Conservation (phyloP, 2,113 vertebrate genomes). For the Hiodon tergisus region DNA sequence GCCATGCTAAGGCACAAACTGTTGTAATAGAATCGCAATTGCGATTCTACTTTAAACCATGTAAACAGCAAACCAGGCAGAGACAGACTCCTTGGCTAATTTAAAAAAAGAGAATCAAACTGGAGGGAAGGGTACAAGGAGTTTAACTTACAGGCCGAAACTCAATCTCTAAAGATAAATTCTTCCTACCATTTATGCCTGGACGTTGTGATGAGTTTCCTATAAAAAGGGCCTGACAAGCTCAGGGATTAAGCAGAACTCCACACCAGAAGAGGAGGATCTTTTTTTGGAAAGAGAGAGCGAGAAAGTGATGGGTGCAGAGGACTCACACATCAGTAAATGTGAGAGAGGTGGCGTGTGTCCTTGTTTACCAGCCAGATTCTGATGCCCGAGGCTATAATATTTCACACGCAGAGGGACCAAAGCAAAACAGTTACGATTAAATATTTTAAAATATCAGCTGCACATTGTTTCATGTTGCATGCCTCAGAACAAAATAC, state of each 20-base stretch:
- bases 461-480: not conserved
- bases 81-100: not conserved
- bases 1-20: slow-evolving; percentile 61
- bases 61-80: slow-evolving; percentile 3
- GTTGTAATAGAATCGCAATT: slow-evolving; percentile 12
- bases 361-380: slow-evolving; percentile 1
- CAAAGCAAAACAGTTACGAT: slow-evolving; percentile 1
- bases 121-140: slow-evolving; percentile 8
- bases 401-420: not conserved
- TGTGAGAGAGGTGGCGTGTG: not conserved
- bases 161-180: slow-evolving; percentile 52
- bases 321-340: not conserved
- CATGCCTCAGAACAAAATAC: not conserved
- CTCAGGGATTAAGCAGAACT: slow-evolving; percentile 68
- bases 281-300: not conserved
- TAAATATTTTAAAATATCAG: not conserved
- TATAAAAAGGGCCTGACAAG: slow-evolving; percentile 78
- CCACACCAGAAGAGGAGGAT: slow-evolving; percentile 35
- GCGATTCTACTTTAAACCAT: not conserved
- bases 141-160: slow-evolving; percentile 45
- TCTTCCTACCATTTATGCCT: slow-evolving; percentile 41
- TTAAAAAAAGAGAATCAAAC: slow-evolving; percentile 18
- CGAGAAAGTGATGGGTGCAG: not conserved
- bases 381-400: not conserved
- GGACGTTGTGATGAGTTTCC: slow-evolving; percentile 68